phyloP scores from a whole-genome alignment of 2,797 vertebrate genomes.

The Pempheris klunzingeri region DNA sequence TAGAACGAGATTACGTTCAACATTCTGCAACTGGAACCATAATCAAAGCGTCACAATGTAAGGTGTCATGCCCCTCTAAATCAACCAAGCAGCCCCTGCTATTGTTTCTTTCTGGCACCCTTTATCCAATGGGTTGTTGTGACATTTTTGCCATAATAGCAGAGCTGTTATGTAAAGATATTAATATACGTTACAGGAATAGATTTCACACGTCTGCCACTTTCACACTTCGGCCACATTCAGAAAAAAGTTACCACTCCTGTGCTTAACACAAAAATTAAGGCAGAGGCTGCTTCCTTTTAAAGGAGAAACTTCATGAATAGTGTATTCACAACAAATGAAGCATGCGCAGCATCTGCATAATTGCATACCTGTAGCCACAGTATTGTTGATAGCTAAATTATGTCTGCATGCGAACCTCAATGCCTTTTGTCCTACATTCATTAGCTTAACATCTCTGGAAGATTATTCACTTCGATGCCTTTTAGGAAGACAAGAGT shows the following conservation, averaged over 20 bases:
- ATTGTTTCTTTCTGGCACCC: slow-evolving; percentile 28
- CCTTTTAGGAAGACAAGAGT: slow-evolving; percentile 30
- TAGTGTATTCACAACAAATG: slow-evolving; percentile 57
- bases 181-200: slow-evolving; percentile 34
- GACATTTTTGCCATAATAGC: slow-evolving; percentile 53
- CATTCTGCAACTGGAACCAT: slow-evolving; percentile 71
- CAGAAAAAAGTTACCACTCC: slow-evolving; percentile 12
- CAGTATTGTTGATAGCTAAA: slow-evolving; percentile 11
- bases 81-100: slow-evolving; percentile 47
- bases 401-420: slow-evolving; percentile 28
- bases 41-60: slow-evolving; percentile 76
- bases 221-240: not conserved
- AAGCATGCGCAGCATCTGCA: slow-evolving; percentile 41
- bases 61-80: slow-evolving; percentile 68
- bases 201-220: slow-evolving; percentile 5
- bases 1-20: slow-evolving; percentile 78
- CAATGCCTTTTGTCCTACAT: slow-evolving; percentile 32
- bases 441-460: slow-evolving; percentile 28
- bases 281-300: slow-evolving; percentile 18
- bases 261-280: slow-evolving; percentile 1
- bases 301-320: slow-evolving; percentile 48
- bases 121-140: slow-evolving; percentile 43
- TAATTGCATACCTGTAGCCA: slow-evolving; percentile 49
- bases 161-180: slow-evolving; percentile 45
- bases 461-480: slow-evolving; percentile 40